phyloP scores from a whole-genome alignment of 1,140 invertebrate genomes.

The Magallana ariakensis region DNA sequence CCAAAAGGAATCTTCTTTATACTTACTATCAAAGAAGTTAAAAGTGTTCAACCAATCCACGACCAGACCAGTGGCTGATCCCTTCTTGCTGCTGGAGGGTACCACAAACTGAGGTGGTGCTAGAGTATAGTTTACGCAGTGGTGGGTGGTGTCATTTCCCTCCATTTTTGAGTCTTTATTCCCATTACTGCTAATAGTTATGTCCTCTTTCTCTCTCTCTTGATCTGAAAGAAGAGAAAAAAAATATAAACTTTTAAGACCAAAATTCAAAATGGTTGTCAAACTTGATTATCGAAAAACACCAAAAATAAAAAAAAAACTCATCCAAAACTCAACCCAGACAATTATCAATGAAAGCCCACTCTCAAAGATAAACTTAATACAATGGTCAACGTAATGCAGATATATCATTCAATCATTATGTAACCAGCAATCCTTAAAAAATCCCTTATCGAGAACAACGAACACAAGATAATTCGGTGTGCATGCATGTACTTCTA shows the following conservation, averaged over 20 bases:
- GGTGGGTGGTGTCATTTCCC: neutral
- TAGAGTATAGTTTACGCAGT: constrained; percentile 17
- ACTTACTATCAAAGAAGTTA: constrained; percentile 82
- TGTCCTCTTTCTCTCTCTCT: constrained; percentile 9
- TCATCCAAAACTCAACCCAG: neutral
- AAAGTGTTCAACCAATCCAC: constrained; percentile 85
- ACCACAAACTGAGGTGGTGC: neutral
- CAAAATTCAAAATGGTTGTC: neutral
- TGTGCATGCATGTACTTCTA: too few relatives aligned
- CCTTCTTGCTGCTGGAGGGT: constrained; percentile 38
- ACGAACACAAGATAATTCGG: too few relatives aligned
- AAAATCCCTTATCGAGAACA: too few relatives aligned
- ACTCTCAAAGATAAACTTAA: too few relatives aligned
- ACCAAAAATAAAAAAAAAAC: too few relatives aligned
- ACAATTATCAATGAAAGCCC: neutral
- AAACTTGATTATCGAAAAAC: too few relatives aligned
- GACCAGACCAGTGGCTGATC: constrained; percentile 82
- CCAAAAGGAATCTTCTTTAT: too few relatives aligned
- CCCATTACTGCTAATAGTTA: neutral
- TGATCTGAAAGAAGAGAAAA: neutral
- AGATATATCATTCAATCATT: too few relatives aligned
- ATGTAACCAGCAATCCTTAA: too few relatives aligned
- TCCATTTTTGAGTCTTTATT: constrained; percentile 22
- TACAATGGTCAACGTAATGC: too few relatives aligned
- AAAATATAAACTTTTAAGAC: neutral